A percentile compares a stretch with the other conserved stretches of the same genome.
phyloP scores from a whole-genome alignment of 2,888 invertebrate genomes.

The Eupithecia insigniata region DNA sequence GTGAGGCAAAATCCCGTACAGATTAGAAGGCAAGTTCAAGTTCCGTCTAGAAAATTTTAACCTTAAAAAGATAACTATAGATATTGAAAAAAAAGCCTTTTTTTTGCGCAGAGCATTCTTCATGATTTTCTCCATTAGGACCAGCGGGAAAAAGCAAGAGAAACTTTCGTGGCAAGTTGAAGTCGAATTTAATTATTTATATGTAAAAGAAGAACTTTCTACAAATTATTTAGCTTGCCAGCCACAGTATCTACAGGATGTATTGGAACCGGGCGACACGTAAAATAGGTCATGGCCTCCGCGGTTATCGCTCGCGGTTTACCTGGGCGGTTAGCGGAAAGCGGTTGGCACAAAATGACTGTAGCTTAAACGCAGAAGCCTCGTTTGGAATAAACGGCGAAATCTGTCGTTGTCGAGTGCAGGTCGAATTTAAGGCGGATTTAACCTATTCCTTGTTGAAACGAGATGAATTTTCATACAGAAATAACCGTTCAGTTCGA shows the following conservation, averaged over 20 bases:
- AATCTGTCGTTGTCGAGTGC: neutral
- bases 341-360: conserved; percentile 13
- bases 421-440: neutral
- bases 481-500: neutral
- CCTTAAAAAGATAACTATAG: neutral
- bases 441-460: neutral
- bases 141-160: neutral
- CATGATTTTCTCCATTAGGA: neutral
- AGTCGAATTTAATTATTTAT: neutral
- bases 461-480: neutral
- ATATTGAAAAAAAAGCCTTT: neutral
- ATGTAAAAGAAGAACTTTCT: neutral
- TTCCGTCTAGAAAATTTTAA: neutral
- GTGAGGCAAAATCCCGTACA: neutral
- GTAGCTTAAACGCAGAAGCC: neutral
- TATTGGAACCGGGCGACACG: conserved; percentile 64
- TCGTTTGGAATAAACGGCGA: neutral
- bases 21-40: neutral
- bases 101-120: neutral
- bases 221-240: conserved; percentile 1
- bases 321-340: conserved; percentile 29
- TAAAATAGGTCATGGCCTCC: conserved; percentile 73
- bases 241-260: conserved; percentile 39
- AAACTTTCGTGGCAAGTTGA: neutral
- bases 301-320: conserved; percentile 46